Percentiles rank a stretch among this genome's conserved stretches.
Conservation (phyloP, 2,113 vertebrate species). For the Chaenocephalus aceratus region DNA sequence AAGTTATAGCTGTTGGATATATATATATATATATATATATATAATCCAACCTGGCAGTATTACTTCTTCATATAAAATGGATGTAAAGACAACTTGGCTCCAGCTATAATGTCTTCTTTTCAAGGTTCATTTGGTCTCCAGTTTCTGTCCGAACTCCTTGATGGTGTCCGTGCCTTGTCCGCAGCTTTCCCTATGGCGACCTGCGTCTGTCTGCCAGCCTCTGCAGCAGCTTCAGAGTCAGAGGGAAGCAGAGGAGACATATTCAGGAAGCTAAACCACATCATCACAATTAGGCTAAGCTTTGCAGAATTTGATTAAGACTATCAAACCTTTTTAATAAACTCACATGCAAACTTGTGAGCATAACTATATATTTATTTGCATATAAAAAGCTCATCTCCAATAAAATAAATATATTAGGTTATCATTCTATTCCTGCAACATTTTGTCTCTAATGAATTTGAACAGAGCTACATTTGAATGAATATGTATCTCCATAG, state of each 20-base stretch:
- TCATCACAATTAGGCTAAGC: not conserved
- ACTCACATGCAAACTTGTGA: not conserved
- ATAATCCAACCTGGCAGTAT: constrained; percentile 6
- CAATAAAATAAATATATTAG: not conserved
- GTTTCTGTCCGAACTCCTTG: constrained; percentile 83
- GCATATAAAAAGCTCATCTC: not conserved
- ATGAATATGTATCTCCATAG: not conserved
- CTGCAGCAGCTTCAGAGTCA: constrained; percentile 77
- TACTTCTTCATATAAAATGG: constrained; percentile 14
- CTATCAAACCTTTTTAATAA: not conserved
- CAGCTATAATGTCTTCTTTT: constrained; percentile 11
- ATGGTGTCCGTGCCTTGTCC: constrained; percentile 81
- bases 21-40: constrained; percentile 2
- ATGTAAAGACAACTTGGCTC: constrained; percentile 26
- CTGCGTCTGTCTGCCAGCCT: constrained; percentile 81
- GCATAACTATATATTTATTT: not conserved
- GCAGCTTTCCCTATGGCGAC: constrained; percentile 78
- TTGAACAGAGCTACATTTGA: not conserved
- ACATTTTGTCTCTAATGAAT: not conserved
- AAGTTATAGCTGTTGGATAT: constrained; percentile 53
- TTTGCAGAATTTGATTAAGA: not conserved
- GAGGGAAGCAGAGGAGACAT: constrained; percentile 29
- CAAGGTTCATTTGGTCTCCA: constrained; percentile 74
- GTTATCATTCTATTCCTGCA: not conserved
- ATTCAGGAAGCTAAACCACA: not conserved